Percentiles rank a stretch among this genome's conserved stretches.
Evolutionary conservation across 2,113 vertebrate genomes (phyloP).

Genomic region (Ibidorhyncha struthersii): DNA sequence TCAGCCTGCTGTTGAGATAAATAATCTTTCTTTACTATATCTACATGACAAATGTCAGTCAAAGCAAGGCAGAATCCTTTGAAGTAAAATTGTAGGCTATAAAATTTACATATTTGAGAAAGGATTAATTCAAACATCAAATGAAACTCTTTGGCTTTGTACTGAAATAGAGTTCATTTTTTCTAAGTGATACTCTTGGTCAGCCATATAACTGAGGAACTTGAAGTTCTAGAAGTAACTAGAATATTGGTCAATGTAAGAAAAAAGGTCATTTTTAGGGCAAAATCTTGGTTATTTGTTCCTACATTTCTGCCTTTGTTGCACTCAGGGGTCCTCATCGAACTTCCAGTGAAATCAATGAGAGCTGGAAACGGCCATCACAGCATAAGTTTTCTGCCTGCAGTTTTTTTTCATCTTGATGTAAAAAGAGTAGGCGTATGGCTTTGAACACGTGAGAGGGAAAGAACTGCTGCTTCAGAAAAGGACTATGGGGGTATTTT

Average conservation of each 20-base stretch:
- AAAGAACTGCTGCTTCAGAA: neutral
- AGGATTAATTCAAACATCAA: neutral
- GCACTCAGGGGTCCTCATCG: neutral
- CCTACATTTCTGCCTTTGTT: neutral
- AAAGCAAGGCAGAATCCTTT: slow-evolving; percentile 18
- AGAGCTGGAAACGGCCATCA: neutral
- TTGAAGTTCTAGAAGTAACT: neutral
- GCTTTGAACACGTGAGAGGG: neutral
- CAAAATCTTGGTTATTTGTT: neutral
- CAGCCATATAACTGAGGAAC: neutral
- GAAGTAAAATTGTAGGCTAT: neutral
- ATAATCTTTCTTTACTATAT: neutral
- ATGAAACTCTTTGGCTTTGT: neutral
- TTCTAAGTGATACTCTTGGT: neutral
- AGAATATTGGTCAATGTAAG: neutral
- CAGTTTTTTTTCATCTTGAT: neutral
- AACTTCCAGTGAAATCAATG: neutral
- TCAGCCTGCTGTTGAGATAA: neutral
- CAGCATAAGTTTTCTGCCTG: neutral
- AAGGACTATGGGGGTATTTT: neutral
- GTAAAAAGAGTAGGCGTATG: neutral
- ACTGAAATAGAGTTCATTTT: neutral
- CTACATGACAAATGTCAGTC: slow-evolving; percentile 30
- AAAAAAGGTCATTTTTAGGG: neutral
- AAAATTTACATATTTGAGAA: neutral